phyloP scores from a whole-genome alignment of 1,140 invertebrate species.

The Protaetia brevitarsis region DNA sequence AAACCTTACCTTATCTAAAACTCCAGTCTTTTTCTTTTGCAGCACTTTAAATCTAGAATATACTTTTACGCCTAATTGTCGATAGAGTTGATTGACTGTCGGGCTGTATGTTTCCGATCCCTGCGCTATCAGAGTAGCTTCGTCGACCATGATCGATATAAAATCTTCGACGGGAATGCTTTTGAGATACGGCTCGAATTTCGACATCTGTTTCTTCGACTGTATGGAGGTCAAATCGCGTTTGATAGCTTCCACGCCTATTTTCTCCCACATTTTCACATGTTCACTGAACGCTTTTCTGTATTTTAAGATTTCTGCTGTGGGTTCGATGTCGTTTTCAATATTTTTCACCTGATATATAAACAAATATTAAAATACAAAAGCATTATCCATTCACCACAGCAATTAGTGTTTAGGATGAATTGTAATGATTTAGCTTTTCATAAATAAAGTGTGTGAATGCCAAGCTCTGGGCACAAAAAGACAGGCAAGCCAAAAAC shows the following conservation, averaged over 20 bases:
- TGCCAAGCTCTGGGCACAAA: no score
- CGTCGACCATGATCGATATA: slow-evolving; percentile 43
- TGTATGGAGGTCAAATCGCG: slow-evolving; percentile 64
- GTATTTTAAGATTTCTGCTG: slow-evolving; percentile 40
- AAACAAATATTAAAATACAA: background rate
- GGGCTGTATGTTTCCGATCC: slow-evolving; percentile 80
- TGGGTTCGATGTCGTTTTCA: slow-evolving; percentile 28
- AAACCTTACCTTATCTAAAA: slow-evolving; percentile 63
- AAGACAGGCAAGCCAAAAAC: no score
- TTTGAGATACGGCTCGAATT: slow-evolving; percentile 71
- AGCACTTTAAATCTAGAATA: slow-evolving; percentile 63
- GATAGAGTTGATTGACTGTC: slow-evolving; percentile 60
- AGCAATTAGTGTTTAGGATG: no score
- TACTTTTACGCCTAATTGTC: slow-evolving; percentile 68
- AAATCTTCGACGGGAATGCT: slow-evolving; percentile 42
- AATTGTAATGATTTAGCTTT: no score
- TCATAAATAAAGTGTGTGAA: no score
- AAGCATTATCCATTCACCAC: background rate
- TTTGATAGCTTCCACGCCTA: slow-evolving; percentile 60
- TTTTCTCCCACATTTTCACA: slow-evolving; percentile 64
- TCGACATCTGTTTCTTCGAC: slow-evolving; percentile 53
- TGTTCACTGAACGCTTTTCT: slow-evolving; percentile 58
- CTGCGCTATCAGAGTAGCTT: slow-evolving; percentile 55
- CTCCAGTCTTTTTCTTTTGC: slow-evolving; percentile 60
- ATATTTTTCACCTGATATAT: slow-evolving; percentile 47